phyloP scores from a whole-genome alignment of 2,797 vertebrate genomes.

The Gallinago nigripennis region DNA sequence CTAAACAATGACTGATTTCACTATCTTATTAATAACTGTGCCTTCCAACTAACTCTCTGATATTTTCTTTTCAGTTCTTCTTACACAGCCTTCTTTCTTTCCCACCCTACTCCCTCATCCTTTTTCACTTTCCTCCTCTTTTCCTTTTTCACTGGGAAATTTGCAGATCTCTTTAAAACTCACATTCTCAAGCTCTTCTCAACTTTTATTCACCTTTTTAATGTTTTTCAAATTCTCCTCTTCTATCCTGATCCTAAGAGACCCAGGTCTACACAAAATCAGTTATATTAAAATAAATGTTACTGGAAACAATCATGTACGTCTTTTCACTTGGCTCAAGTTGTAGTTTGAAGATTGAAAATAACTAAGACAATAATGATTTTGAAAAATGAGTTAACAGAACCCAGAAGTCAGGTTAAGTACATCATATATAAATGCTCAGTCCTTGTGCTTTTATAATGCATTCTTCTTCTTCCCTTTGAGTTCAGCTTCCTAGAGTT shows the following conservation, averaged over 20 bases:
- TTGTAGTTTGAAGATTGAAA: not conserved
- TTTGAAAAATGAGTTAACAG: not conserved
- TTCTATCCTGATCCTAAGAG: not conserved
- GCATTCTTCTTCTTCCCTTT: not conserved
- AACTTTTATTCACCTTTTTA: not conserved
- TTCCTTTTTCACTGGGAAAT: not conserved
- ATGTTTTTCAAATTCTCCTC: not conserved
- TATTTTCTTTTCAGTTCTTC: not conserved
- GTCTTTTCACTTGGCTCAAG: not conserved
- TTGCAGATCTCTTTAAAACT: not conserved
- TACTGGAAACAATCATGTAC: not conserved
- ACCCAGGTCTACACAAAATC: not conserved
- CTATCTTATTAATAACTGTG: not conserved
- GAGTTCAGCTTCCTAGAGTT: not conserved
- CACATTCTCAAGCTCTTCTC: not conserved
- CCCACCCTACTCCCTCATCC: fast-evolving
- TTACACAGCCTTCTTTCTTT: not conserved
- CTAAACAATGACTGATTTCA: not conserved
- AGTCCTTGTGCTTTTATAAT: not conserved
- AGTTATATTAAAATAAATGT: not conserved
- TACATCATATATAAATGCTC: not conserved
- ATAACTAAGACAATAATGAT: not conserved
- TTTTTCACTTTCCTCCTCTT: not conserved
- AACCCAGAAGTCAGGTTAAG: not conserved
- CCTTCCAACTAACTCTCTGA: not conserved